A percentile compares a stretch with the other conserved stretches of the same genome.
These are phyloP conservation scores for Panthera tigris DNA, from an alignment of 2,113 vertebrate genomes.

Conservation along the genomic window DNA sequence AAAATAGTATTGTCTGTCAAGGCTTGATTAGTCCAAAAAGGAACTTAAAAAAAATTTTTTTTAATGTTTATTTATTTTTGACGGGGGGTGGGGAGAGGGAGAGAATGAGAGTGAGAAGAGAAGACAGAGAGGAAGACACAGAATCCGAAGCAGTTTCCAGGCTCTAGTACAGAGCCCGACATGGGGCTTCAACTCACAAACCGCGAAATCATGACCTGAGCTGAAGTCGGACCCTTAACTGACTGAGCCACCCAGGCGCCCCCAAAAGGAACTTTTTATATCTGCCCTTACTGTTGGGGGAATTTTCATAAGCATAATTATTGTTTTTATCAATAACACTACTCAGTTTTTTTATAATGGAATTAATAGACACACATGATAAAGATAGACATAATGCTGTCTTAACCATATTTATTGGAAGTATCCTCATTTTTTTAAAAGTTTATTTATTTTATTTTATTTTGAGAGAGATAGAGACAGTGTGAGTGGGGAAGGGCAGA, in stretches of 20 bases:
- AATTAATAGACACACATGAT: not conserved
- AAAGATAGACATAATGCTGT: not conserved
- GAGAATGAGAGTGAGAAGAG: too few relatives aligned
- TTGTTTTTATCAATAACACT: not conserved
- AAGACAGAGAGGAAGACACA: too few relatives aligned
- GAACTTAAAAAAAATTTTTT: not conserved
- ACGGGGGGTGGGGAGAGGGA: too few relatives aligned
- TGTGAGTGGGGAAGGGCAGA: not conserved
- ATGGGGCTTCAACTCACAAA: too few relatives aligned
- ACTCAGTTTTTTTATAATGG: constrained; percentile 11
- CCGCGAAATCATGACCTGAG: too few relatives aligned
- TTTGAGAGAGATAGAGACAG: not conserved
- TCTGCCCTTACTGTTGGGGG: not conserved
- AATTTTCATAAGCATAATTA: constrained; percentile 31
- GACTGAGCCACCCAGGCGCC: too few relatives aligned
- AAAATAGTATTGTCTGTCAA: not conserved
- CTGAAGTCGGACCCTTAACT: too few relatives aligned
- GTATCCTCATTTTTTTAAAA: not conserved
- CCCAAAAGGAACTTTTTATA: not conserved
- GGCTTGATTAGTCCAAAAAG: not conserved
- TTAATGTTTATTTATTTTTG: too few relatives aligned
- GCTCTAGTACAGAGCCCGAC: too few relatives aligned
- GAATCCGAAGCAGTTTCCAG: too few relatives aligned
- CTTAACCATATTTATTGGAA: not conserved
- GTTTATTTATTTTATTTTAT: not conserved